These are phyloP conservation scores for Tachina lurida DNA, from an alignment of 2,888 invertebrate species.

Conservation along the genomic window DNA sequence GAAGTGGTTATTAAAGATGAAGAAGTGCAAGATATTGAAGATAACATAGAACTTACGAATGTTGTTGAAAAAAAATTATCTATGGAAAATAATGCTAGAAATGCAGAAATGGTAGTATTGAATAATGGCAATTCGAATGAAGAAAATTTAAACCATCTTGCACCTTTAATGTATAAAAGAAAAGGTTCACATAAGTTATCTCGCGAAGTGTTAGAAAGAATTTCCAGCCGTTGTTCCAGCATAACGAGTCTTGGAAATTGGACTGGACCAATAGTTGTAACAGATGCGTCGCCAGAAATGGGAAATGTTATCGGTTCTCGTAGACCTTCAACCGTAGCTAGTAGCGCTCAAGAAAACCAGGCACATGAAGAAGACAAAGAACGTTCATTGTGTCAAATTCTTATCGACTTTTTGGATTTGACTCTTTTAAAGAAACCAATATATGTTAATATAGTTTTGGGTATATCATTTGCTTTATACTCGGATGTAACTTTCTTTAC, in stretches of 20 bases:
- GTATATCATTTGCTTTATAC: slow-evolving; percentile 87
- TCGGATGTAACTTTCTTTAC: slow-evolving; percentile 89
- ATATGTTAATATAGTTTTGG: slow-evolving; percentile 88
- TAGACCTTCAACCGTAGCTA: slow-evolving; percentile 71
- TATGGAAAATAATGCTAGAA: neutral
- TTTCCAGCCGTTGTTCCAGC: slow-evolving; percentile 78
- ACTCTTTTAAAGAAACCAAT: slow-evolving; percentile 86
- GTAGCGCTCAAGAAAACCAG: neutral
- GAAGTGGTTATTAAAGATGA: slow-evolving; percentile 79
- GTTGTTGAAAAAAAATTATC: neutral
- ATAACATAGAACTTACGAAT: neutral
- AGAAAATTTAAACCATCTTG: slow-evolving; percentile 62
- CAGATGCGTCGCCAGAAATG: slow-evolving; percentile 79
- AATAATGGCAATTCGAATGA: neutral
- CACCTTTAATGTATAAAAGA: slow-evolving; percentile 60
- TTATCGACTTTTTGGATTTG: slow-evolving; percentile 86
- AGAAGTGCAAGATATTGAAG: slow-evolving; percentile 75
- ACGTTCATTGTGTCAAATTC: slow-evolving; percentile 81
- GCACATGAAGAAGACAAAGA: slow-evolving; percentile 1
- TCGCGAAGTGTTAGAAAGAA: slow-evolving; percentile 65
- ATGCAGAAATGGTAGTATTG: neutral
- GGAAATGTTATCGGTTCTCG: slow-evolving; percentile 75
- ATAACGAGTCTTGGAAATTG: slow-evolving; percentile 82
- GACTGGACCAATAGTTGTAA: slow-evolving; percentile 80
- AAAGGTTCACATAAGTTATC: slow-evolving; percentile 71